Conservation (phyloP, 2,797 vertebrate genomes). For the Anableps anableps region DNA sequence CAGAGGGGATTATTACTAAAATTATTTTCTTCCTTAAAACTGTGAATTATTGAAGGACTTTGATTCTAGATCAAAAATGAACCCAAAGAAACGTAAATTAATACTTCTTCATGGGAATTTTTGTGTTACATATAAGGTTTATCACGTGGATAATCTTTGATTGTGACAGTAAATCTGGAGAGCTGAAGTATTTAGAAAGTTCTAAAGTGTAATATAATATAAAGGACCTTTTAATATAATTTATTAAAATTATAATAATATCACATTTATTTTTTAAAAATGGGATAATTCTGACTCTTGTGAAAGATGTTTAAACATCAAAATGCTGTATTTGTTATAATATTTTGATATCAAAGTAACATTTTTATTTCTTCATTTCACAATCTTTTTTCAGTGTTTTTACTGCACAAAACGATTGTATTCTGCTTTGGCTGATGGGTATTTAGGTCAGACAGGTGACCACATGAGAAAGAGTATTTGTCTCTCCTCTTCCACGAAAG, state of each 20-base stretch:
- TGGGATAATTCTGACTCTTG: no score
- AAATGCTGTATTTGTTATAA: background rate
- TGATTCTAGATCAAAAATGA: slow-evolving; percentile 38
- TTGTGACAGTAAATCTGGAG: background rate
- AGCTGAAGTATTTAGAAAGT: slow-evolving; percentile 9
- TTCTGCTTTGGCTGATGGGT: slow-evolving; percentile 24
- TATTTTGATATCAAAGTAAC: background rate
- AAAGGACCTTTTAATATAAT: no score
- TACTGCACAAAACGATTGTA: slow-evolving; percentile 29
- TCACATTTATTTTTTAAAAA: no score
- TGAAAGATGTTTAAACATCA: background rate
- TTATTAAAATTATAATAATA: no score
- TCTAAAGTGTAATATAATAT: background rate
- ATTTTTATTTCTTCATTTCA: background rate
- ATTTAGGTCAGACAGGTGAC: slow-evolving; percentile 38
- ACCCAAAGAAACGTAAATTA: slow-evolving; percentile 15
- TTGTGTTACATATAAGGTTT: background rate
- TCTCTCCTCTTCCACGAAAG: slow-evolving; percentile 23
- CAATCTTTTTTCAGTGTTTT: slow-evolving; percentile 22
- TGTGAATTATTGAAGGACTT: slow-evolving; percentile 36
- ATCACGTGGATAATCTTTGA: slow-evolving; percentile 4
- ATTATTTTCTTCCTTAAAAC: slow-evolving; percentile 18
- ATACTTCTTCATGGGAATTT: slow-evolving; percentile 23
- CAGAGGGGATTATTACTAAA: slow-evolving; percentile 13
- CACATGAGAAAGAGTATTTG: slow-evolving; percentile 37